Percentiles rank a stretch among this genome's conserved stretches.
These are phyloP conservation scores for Huso huso DNA, from an alignment of 2,797 vertebrate genomes.

Conservation along the genomic window DNA sequence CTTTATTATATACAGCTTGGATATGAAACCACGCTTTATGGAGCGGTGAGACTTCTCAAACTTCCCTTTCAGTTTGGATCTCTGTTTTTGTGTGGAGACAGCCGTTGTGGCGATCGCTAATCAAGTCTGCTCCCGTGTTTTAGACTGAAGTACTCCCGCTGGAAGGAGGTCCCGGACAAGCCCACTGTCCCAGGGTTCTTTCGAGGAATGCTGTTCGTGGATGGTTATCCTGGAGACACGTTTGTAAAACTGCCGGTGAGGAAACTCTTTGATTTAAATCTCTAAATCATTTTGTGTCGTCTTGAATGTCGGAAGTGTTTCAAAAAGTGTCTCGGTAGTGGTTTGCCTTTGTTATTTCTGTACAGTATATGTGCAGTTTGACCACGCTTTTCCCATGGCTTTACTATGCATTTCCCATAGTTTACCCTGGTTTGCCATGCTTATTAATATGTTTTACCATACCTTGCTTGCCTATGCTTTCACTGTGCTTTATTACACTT, in stretches of 20 bases:
- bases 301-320: too few species aligned
- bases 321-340: too few species aligned
- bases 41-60: constrained; percentile 62
- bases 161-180: constrained; percentile 59
- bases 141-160: constrained; percentile 35
- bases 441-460: too few species aligned
- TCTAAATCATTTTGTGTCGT: too few species aligned
- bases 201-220: constrained; percentile 66
- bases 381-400: too few species aligned
- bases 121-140: not conserved
- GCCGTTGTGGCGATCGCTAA: too few species aligned
- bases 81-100: not conserved
- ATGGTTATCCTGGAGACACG: constrained; percentile 74
- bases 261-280: constrained; percentile 5
- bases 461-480: too few species aligned
- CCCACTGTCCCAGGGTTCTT: constrained; percentile 77
- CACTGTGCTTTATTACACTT: too few species aligned
- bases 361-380: too few species aligned
- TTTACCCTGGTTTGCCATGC: too few species aligned
- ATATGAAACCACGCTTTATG: constrained; percentile 84
- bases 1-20: constrained; percentile 87
- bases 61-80: not conserved
- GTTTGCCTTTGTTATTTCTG: too few species aligned
- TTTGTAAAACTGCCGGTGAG: constrained; percentile 81
- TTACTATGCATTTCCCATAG: too few species aligned